Conservation (phyloP, 2,797 vertebrate genomes). For the Micromesistius poutassou region DNA sequence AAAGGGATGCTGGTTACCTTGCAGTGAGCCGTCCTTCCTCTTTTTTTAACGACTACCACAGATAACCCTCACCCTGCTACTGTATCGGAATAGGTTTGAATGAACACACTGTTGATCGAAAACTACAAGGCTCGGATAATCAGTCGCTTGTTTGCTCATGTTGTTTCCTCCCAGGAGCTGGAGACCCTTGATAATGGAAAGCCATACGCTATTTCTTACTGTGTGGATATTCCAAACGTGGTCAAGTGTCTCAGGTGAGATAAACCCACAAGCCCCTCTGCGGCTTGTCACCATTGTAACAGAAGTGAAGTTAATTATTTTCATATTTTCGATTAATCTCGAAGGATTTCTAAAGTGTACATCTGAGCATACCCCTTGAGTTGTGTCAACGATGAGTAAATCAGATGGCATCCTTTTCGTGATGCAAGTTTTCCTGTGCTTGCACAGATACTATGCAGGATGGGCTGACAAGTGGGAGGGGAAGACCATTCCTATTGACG, state of each 20-base stretch:
- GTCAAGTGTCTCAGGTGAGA: conserved; percentile 86
- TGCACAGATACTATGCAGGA: conserved; percentile 85
- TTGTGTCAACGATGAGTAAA: not conserved
- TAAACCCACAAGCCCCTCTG: not conserved
- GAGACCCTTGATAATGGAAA: conserved; percentile 97
- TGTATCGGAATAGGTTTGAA: not conserved
- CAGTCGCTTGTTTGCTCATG: not conserved
- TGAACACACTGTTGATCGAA: not conserved
- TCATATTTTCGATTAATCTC: not conserved
- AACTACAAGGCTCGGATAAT: not conserved
- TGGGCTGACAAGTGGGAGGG: conserved; percentile 97
- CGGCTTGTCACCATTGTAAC: not conserved
- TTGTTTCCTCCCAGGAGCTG: conserved; percentile 73
- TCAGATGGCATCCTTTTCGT: not conserved
- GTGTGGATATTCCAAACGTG: conserved; percentile 85
- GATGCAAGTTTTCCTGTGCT: not conserved
- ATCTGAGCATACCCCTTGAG: not conserved
- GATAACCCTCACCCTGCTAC: not conserved
- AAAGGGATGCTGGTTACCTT: conserved; percentile 86
- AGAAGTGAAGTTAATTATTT: not conserved
- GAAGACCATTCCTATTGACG: conserved; percentile 92
- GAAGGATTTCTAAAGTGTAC: not conserved
- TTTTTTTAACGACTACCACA: not conserved
- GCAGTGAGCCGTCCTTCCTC: conserved; percentile 74
- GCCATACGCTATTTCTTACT: conserved; percentile 83